These are phyloP conservation scores for Phalacrocorax brasilianus DNA, from an alignment of 2,113 vertebrate species.

Conservation along the genomic window DNA sequence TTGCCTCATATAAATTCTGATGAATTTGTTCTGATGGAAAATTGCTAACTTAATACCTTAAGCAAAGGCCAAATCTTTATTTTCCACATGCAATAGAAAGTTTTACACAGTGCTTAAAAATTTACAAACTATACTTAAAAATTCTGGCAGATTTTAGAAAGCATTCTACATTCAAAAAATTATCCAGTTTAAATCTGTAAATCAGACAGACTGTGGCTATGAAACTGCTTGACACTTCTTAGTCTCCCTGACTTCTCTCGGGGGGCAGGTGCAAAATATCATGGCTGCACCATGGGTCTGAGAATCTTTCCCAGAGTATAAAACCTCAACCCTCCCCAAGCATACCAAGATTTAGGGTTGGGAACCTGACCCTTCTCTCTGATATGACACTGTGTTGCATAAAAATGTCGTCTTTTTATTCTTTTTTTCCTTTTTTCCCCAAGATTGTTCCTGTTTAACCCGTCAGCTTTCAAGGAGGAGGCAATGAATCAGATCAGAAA, in stretches of 20 bases:
- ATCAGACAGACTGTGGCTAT: background rate
- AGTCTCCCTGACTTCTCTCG: background rate
- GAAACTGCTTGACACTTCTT: background rate
- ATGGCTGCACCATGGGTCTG: background rate
- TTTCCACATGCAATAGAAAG: background rate
- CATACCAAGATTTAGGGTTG: background rate
- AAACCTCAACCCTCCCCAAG: rapidly evolving
- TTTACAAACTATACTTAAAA: background rate
- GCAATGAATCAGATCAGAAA: slow-evolving; percentile 22
- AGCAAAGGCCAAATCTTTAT: background rate
- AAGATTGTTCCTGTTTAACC: background rate
- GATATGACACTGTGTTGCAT: background rate
- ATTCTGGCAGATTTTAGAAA: background rate
- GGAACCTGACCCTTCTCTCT: background rate
- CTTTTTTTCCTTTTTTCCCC: background rate
- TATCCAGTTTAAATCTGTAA: background rate
- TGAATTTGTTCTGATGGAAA: background rate
- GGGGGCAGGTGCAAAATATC: background rate
- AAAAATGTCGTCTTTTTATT: background rate
- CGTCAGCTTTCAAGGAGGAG: background rate
- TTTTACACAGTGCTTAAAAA: background rate
- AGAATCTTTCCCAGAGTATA: background rate
- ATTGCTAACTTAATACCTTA: background rate
- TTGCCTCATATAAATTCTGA: background rate
- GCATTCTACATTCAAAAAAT: background rate